Evolutionary conservation across 2,797 vertebrate genomes (phyloP).

Genomic region (Acridotheres tristis): DNA sequence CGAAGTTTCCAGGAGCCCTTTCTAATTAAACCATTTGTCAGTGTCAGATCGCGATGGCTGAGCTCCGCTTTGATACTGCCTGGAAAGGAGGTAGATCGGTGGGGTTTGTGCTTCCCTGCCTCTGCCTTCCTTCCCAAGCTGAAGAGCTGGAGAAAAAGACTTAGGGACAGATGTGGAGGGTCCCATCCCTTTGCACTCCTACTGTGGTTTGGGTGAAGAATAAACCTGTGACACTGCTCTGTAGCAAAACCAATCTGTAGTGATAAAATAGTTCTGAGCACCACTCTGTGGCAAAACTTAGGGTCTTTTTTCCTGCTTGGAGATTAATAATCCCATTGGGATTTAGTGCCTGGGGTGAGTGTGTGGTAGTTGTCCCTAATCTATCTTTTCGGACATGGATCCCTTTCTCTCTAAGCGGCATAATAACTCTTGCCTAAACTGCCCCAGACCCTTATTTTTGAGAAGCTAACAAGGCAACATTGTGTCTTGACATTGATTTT

Average conservation of each 20-base stretch:
- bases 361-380: background rate
- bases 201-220: background rate
- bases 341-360: background rate
- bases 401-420: background rate
- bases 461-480: background rate
- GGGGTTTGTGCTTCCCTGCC: background rate
- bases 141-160: background rate
- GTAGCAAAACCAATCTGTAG: background rate
- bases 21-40: slow-evolving; percentile 61
- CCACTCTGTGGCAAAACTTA: background rate
- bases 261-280: background rate
- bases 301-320: background rate
- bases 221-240: background rate
- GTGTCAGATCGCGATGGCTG: slow-evolving; percentile 1
- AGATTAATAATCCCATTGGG: background rate
- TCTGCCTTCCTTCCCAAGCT: background rate
- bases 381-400: background rate
- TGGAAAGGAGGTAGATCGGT: background rate
- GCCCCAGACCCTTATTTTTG: background rate
- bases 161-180: background rate
- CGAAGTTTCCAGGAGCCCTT: slow-evolving; percentile 55
- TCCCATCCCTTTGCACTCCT: background rate
- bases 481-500: background rate
- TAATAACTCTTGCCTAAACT: background rate
- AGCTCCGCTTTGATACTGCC: background rate